These are phyloP conservation scores for Coelinius sp. DNA, from an alignment of 2,888 invertebrate genomes.

Conservation along the genomic window DNA sequence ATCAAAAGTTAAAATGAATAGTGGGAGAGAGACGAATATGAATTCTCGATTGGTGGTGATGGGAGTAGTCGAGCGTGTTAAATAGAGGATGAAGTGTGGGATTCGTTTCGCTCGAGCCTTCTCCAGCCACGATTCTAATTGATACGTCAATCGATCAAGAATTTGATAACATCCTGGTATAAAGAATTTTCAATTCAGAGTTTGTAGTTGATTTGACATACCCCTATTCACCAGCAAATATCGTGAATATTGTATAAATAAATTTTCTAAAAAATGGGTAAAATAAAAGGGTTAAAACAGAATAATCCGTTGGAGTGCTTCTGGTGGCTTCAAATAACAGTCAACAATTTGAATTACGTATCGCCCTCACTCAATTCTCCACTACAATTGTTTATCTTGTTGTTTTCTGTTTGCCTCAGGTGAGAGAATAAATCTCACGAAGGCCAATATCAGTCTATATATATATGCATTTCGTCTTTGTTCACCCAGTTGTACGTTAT, in stretches of 20 bases:
- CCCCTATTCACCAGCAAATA: not conserved
- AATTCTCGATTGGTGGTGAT: slow-evolving; percentile 1
- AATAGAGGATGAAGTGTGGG: slow-evolving; percentile 21
- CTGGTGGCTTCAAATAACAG: not conserved
- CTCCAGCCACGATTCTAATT: slow-evolving; percentile 17
- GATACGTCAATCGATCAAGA: slow-evolving; percentile 26
- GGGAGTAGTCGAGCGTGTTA: slow-evolving; percentile 15
- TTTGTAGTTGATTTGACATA: not conserved
- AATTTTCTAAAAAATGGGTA: not conserved
- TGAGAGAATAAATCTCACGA: slow-evolving; percentile 23
- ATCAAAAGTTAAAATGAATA: not conserved
- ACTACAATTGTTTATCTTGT: not conserved
- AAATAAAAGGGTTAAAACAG: not conserved
- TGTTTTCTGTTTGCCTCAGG: not conserved
- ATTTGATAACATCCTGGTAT: not conserved
- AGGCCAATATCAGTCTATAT: not conserved
- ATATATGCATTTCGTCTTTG: slow-evolving; percentile 14
- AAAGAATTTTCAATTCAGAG: not conserved
- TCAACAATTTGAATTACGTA: not conserved
- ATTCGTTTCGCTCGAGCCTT: slow-evolving; percentile 9
- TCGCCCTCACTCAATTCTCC: not conserved
- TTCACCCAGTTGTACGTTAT: slow-evolving; percentile 27
- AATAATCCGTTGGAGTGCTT: not conserved
- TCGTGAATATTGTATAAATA: not conserved
- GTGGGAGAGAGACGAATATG: slow-evolving; percentile 1